These are phyloP conservation scores for Cyphomyrmex costatus DNA, from an alignment of 1,140 invertebrate genomes.

Conservation along the genomic window DNA sequence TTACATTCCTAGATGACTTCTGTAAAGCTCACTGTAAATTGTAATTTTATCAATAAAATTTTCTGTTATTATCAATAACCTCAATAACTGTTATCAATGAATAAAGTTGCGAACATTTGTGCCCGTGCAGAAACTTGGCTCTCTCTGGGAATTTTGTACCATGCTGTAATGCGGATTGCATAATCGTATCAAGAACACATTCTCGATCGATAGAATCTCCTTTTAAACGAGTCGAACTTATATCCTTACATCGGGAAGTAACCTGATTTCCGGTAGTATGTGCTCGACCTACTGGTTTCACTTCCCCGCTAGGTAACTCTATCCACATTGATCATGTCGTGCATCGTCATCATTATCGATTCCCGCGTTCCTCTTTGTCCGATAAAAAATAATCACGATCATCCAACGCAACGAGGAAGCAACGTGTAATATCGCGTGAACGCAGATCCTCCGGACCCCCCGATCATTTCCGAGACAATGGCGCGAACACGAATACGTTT, in stretches of 20 bases:
- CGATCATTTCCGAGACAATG: slow-evolving; percentile 31
- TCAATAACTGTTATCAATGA: not conserved
- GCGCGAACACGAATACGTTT: slow-evolving; percentile 28
- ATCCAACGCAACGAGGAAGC: slow-evolving; percentile 35
- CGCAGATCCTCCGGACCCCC: slow-evolving; percentile 25
- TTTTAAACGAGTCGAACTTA: slow-evolving; percentile 9
- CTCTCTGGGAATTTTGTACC: not conserved
- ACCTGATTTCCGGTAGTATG: slow-evolving; percentile 36
- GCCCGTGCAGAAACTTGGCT: not conserved
- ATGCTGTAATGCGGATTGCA: not conserved
- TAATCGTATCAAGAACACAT: too few relatives aligned
- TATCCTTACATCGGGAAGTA: slow-evolving; percentile 50
- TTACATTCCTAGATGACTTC: not conserved
- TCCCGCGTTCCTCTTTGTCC: slow-evolving; percentile 20
- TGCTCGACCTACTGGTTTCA: slow-evolving; percentile 49
- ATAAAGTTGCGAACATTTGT: not conserved
- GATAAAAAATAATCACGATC: slow-evolving; percentile 53
- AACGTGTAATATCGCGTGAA: slow-evolving; percentile 26
- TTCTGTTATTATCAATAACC: not conserved
- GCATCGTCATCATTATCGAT: slow-evolving; percentile 37
- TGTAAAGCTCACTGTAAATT: not conserved
- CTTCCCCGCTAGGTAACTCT: slow-evolving; percentile 19
- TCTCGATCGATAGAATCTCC: slow-evolving; percentile 16
- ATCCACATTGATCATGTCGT: slow-evolving; percentile 45
- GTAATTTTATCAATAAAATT: not conserved